Conservation (phyloP, 2,113 vertebrate species). For the Coreoperca whiteheadi region DNA sequence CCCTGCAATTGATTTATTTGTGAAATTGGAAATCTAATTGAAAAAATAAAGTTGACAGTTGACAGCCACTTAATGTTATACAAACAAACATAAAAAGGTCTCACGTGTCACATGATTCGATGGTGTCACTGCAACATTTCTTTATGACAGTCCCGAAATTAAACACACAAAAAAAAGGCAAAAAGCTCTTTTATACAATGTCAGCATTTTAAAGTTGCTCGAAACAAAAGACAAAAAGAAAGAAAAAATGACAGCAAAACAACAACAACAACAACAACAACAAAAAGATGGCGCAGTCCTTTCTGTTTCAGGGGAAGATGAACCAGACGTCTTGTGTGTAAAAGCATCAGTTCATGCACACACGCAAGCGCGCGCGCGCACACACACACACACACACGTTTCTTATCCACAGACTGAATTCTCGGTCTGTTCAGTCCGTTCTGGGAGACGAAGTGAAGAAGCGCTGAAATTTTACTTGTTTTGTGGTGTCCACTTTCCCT, state of each 20-base stretch:
- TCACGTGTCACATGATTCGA: slow-evolving; percentile 65
- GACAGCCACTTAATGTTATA: slow-evolving; percentile 77
- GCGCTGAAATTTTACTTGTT: slow-evolving; percentile 27
- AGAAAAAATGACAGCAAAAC: slow-evolving; percentile 64
- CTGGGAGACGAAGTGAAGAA: slow-evolving; percentile 45
- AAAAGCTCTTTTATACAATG: slow-evolving; percentile 79
- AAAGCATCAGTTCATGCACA: slow-evolving; percentile 79
- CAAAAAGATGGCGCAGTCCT: slow-evolving; percentile 79
- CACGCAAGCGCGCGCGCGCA: slow-evolving; percentile 38
- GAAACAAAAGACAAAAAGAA: slow-evolving; percentile 49
- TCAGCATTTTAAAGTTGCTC: slow-evolving; percentile 61
- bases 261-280: slow-evolving; percentile 77
- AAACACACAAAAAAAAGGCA: slow-evolving; percentile 78
- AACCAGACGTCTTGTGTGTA: slow-evolving; percentile 80
- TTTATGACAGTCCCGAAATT: slow-evolving; percentile 68
- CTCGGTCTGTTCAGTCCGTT: slow-evolving; percentile 53
- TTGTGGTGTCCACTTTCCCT: slow-evolving; percentile 19
- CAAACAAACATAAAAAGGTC: slow-evolving; percentile 71
- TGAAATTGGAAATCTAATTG: slow-evolving; percentile 80
- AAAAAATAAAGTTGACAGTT: slow-evolving; percentile 80
- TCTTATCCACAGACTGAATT: slow-evolving; percentile 61
- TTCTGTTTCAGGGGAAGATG: slow-evolving; percentile 78
- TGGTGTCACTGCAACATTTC: slow-evolving; percentile 73
- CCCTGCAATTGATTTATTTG: slow-evolving; percentile 91
- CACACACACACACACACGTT: slow-evolving; percentile 27